Evolutionary conservation across 1,140 invertebrate genomes (phyloP).

Genomic region (Aphis craccivora): DNA sequence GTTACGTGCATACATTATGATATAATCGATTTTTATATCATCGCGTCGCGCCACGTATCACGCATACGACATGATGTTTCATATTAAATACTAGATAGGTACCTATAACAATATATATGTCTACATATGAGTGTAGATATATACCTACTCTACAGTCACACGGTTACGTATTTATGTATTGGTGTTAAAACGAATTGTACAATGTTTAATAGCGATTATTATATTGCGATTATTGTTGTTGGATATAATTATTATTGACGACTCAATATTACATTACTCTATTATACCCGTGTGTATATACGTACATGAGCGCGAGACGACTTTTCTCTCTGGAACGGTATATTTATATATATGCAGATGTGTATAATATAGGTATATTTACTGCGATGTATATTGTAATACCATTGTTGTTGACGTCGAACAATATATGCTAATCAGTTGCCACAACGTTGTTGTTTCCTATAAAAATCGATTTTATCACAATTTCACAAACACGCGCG

Average conservation of each 20-base stretch:
- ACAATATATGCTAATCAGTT: conserved; percentile 34
- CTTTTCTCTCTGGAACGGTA: not conserved
- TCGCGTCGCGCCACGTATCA: not conserved
- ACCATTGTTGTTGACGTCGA: conserved; percentile 22
- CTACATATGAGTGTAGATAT: not conserved
- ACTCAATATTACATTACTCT: not conserved
- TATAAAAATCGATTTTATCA: conserved; percentile 30
- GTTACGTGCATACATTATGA: not conserved
- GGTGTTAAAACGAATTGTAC: not conserved
- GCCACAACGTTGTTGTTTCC: not conserved
- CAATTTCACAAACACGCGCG: conserved; percentile 9
- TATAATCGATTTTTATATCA: not conserved
- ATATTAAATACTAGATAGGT: not conserved
- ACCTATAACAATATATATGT: not conserved
- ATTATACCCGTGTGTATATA: not conserved
- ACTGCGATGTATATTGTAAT: not conserved
- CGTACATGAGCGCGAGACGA: not conserved
- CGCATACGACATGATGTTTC: not conserved
- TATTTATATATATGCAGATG: not conserved
- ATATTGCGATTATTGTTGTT: not conserved
- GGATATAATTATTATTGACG: not conserved
- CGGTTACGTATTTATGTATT: not conserved
- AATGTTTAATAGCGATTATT: not conserved
- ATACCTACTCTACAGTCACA: not conserved
- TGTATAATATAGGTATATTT: not conserved